Evolutionary conservation across 1,140 invertebrate species (phyloP), one percentile per base, ranked within the genome.

Genomic region (Hirudo medicinalis): DNA sequence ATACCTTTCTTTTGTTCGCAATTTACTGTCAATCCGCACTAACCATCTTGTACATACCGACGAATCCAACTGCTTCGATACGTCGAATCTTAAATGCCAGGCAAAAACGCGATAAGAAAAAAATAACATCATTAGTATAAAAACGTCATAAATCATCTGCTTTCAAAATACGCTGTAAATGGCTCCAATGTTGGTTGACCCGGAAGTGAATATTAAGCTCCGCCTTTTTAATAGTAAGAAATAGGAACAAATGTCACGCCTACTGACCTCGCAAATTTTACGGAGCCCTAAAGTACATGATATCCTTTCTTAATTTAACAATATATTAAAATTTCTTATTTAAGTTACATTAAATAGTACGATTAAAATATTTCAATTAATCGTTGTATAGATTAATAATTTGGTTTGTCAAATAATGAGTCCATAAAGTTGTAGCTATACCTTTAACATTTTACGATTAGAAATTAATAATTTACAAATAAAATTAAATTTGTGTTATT

Each of bases 91-190:
- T 63, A 63, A 63, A 63, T 63, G 57, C 57, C 57, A 63, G 29
- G 13, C 57, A 63, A 63, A 63, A 63, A 63, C 57, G 57, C 57
- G 57, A 63, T 63, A 63, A 63, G 57, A 63, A 63, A 63, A 63
- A 63, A 63, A 63, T 63, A 63, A 63, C 57, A 63, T 63, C 57
- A 63, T 63, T 63, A 63, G 57, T 63, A 63, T 63, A 63, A 63
- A 63, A 63, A 63, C 57, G 57, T 32, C 57, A 63, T 63, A 63
- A 63, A 63, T 63, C 57, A 63, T 63, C 20, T 63, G 57, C 57
- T 63, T 63, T 63, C 57, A 63, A 63, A 63, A 63, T 63, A 63
- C 57, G 57, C 57, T 63, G 57, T 63, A 63, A 63, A 63, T 63
- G 57, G 57, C 57, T 63, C 57, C 57, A 63, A 63, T 63, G 57